A percentile compares a stretch with the other conserved stretches of the same genome.
Evolutionary conservation across 2,888 invertebrate species (phyloP).

Genomic region (Amphipyra tragopoginis): DNA sequence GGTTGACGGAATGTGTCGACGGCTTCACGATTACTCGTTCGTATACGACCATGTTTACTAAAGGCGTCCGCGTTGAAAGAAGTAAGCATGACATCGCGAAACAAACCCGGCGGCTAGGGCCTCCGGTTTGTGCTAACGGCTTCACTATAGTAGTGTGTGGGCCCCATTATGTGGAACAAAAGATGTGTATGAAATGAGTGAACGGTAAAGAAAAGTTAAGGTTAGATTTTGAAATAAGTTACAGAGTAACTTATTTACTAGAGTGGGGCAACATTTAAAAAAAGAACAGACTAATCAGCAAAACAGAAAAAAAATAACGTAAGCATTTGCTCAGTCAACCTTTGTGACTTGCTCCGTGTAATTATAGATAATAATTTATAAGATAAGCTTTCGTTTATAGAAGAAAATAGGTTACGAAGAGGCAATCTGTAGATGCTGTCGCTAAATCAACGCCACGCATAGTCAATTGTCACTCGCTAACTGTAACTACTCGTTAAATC

Average conservation of each 20-base stretch:
- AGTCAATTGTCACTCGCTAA: too few species aligned
- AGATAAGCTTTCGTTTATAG: too few species aligned
- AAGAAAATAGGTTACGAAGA: too few species aligned
- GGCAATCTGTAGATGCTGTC: too few species aligned
- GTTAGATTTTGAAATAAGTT: conserved; percentile 5
- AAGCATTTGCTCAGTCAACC: too few species aligned
- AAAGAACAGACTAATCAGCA: neutral
- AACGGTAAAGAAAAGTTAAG: conserved; percentile 1
- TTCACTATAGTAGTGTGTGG: conserved; percentile 2
- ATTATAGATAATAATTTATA: too few species aligned
- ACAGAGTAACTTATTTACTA: too few species aligned
- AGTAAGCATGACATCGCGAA: conserved; percentile 1
- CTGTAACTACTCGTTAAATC: too few species aligned
- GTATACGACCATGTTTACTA: too few species aligned
- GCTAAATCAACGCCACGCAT: too few species aligned
- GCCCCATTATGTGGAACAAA: conserved; percentile 4
- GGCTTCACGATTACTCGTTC: conserved; percentile 2
- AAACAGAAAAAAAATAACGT: neutral
- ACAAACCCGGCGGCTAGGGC: neutral
- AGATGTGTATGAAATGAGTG: conserved; percentile 6
- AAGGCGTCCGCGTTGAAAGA: conserved; percentile 4
- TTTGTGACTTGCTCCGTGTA: too few species aligned
- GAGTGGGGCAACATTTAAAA: too few species aligned
- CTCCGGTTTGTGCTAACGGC: conserved; percentile 6
- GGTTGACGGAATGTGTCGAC: conserved; percentile 1